A percentile compares a stretch with the other conserved stretches of the same genome.
Evolutionary conservation across 2,888 invertebrate species (phyloP).

Genomic region (Nephrotoma flavescens): DNA sequence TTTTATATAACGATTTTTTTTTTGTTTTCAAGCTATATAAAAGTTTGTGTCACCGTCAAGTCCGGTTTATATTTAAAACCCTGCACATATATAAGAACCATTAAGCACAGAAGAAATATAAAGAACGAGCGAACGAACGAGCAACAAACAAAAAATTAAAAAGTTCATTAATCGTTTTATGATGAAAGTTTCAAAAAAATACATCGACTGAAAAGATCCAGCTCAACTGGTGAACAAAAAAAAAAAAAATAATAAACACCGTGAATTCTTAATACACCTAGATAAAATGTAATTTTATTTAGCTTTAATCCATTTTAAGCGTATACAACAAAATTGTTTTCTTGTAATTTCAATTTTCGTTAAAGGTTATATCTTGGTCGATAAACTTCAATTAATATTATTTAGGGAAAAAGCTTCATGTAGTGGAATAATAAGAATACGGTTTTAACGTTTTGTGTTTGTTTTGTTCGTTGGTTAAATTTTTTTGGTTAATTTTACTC

Average conservation of each 20-base stretch:
- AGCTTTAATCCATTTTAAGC: not conserved
- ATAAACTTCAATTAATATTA: not conserved
- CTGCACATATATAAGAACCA: not conserved
- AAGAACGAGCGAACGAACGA: not conserved
- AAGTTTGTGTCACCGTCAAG: not conserved
- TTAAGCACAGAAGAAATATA: not conserved
- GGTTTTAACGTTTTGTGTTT: not conserved
- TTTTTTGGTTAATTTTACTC: not conserved
- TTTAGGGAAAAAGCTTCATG: not conserved
- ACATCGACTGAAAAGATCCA: not conserved
- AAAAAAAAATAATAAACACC: not conserved
- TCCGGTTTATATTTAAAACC: not conserved
- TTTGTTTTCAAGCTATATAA: not conserved
- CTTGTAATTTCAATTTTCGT: not conserved
- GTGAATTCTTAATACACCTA: not conserved
- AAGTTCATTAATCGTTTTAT: not conserved
- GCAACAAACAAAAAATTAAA: not conserved
- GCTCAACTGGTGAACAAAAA: not conserved
- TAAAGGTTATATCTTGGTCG: not conserved
- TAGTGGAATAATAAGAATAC: not conserved
- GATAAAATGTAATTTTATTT: not conserved
- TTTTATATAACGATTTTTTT: not conserved
- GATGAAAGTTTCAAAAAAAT: not conserved
- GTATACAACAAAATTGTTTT: not conserved
- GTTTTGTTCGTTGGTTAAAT: not conserved